phyloP scores from a whole-genome alignment of 1,140 invertebrate genomes.

The Planococcus citri region DNA sequence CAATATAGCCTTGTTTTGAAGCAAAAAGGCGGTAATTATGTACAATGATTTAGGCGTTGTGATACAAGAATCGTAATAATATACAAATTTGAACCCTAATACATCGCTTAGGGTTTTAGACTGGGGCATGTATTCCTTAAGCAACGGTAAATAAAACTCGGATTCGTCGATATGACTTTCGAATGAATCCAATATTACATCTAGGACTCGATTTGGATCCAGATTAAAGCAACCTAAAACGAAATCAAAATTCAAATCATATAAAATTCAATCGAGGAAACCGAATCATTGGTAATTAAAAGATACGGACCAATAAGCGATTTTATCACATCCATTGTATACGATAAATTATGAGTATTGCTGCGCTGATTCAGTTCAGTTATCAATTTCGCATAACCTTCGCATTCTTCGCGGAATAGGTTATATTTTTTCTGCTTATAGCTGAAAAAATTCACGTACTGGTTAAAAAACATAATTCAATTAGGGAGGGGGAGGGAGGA shows the following conservation, averaged over 20 bases:
- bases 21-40: constrained; percentile 72
- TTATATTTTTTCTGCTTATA: constrained; percentile 99
- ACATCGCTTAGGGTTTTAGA: constrained; percentile 79
- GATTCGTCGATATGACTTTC: constrained; percentile 68
- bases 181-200: constrained; percentile 93
- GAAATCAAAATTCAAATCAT: constrained; percentile 24
- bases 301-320: constrained; percentile 70
- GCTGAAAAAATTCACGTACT: constrained; percentile 45
- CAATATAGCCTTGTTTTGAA: constrained; percentile 74
- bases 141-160: constrained; percentile 66
- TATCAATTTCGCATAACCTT: constrained; percentile 96
- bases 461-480: constrained; percentile 24
- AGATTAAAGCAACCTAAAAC: constrained; percentile 91
- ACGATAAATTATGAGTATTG: constrained; percentile 45
- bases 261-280: constrained; percentile 22
- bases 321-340: constrained; percentile 56
- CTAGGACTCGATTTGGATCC: constrained; percentile 94
- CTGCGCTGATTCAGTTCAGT: constrained; percentile 88
- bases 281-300: constrained; percentile 21
- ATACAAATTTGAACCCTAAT: constrained; percentile 80
- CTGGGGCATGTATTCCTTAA: constrained; percentile 76
- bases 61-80: constrained; percentile 38
- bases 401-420: constrained; percentile 94
- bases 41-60: constrained; percentile 71
- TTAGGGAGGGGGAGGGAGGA: constrained; percentile 17